phyloP scores from a whole-genome alignment of 1,140 invertebrate species.

The Drosophila melanica region DNA sequence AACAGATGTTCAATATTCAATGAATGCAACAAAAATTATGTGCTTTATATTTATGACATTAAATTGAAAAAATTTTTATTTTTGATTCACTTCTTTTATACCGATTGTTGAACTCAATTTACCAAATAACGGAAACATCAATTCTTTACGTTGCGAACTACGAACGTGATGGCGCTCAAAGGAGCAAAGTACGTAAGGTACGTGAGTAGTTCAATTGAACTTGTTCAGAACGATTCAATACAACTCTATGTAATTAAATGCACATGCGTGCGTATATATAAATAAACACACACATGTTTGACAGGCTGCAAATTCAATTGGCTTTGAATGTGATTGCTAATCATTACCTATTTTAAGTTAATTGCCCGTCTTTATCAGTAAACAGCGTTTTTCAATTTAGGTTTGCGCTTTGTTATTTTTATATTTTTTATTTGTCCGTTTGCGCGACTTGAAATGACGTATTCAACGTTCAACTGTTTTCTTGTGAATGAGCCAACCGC shows the following conservation, averaged over 20 bases:
- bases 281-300: slow-evolving; percentile 6
- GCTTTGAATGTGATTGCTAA: not conserved
- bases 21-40: no score
- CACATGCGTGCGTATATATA: not conserved
- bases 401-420: slow-evolving; percentile 1
- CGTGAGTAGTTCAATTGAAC: no score
- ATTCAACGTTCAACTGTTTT: slow-evolving; percentile 39
- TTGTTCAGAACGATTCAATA: no score
- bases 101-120: no score
- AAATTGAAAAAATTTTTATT: no score
- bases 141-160: no score
- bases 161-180: no score
- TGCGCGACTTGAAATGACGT: slow-evolving; percentile 22
- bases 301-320: slow-evolving; percentile 6
- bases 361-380: slow-evolving; percentile 45
- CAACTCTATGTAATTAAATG: not conserved
- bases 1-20: no score
- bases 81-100: no score
- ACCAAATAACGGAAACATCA: no score
- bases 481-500: slow-evolving; percentile 53
- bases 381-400: slow-evolving; percentile 28
- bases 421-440: slow-evolving; percentile 21
- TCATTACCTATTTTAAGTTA: slow-evolving; percentile 36
- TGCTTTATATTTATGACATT: no score
- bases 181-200: no score